phyloP scores from a whole-genome alignment of 2,797 vertebrate species.

The Margarornis squamiger region DNA sequence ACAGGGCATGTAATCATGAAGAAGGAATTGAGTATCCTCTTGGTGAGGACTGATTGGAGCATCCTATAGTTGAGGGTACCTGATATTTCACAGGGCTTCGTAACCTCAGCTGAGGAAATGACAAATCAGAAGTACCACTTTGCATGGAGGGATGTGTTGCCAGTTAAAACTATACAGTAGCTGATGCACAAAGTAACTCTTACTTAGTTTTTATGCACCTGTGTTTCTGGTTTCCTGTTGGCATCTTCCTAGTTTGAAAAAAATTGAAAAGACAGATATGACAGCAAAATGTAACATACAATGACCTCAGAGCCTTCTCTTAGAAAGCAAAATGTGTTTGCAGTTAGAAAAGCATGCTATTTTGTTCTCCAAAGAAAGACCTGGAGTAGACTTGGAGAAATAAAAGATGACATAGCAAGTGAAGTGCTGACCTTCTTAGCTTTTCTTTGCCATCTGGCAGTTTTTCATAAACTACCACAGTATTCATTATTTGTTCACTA shows the following conservation, averaged over 20 bases:
- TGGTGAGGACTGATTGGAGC: not conserved
- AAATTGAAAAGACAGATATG: not conserved
- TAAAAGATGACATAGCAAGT: not conserved
- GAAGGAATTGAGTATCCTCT: not conserved
- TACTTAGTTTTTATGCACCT: not conserved
- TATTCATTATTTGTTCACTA: not conserved
- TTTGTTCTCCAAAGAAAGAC: not conserved
- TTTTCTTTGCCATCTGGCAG: not conserved
- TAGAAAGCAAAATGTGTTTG: not conserved
- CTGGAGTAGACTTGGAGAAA: not conserved
- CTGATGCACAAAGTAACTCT: not conserved
- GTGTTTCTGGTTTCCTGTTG: not conserved
- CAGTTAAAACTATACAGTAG: not conserved
- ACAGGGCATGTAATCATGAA: no score
- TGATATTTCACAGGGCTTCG: not conserved
- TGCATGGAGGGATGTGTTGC: not conserved
- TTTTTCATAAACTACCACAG: not conserved
- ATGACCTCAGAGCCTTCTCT: not conserved
- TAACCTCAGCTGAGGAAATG: not conserved
- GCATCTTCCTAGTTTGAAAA: not conserved
- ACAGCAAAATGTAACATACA: not conserved
- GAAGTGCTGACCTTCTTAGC: not conserved
- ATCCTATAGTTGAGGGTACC: not conserved
- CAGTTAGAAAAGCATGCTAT: not conserved
- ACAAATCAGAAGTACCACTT: not conserved